Base-by-base conservation (phyloP, 2,113 vertebrate species). In the Struthio camelus region DNA sequence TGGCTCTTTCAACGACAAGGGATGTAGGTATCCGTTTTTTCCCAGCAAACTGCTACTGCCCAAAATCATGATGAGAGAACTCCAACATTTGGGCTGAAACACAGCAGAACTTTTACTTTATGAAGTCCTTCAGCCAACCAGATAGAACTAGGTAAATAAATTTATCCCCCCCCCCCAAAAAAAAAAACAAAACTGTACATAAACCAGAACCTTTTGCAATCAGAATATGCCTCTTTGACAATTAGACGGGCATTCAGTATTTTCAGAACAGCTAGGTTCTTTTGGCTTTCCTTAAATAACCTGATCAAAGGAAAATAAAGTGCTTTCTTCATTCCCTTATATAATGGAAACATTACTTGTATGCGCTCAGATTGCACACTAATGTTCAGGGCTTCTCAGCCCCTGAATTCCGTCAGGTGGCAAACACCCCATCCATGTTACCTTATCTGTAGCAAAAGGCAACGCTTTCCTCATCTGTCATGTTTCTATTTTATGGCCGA, bases 1-100 rank as follows among this genome's bases (percentile, higher is more conserved):
- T 4, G 98, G 97, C 27, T 95, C 95, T 2, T 40, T 54, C 59
- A 97, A n/a, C 20, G 44, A 5, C 0, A 94, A 16, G 5, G 92
- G 73, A 40, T 28, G 30, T 2, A 98, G 87, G 30, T 67, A 42
- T 1, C 97, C 95, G 2, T 42, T 85, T 12, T 54, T 82, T 11
- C 66, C 90, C 83, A 97, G 32, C 3, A 14, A 3, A 34, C 25
- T 28, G 12, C 81, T 89, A 1, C 95, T 97, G 7, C 94, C 93
- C 90, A 96, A 89, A 59, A 85, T 3, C 90, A 89, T 75, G 59
- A 98, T 65, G 51, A 97, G 54, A 51, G 78, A 64, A 40, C 94
- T 96, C 98, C 97, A 97, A 59, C 96, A 97, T 36, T 85, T 87
- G 14, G 81, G 56, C 97, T 97, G 78, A 84, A 93, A 89, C 14